Conservation (phyloP, 2,113 vertebrate species). For the Mustela nigripes region DNA sequence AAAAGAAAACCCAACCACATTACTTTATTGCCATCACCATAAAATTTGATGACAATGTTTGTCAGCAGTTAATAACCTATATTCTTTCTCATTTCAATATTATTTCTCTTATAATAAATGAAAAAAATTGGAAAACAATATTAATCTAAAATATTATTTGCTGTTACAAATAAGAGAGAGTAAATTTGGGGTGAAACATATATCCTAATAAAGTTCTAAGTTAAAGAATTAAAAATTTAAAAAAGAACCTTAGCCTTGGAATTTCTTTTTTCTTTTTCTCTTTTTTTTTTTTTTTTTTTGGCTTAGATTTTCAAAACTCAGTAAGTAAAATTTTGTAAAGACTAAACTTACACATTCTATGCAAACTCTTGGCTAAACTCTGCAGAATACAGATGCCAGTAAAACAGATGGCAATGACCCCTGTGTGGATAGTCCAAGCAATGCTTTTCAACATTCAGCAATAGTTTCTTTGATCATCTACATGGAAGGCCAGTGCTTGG, state of each 20-base stretch:
- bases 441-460: conserved; percentile 70
- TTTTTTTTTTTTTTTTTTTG: background rate
- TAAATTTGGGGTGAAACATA: conserved; percentile 29
- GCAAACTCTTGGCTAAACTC: conserved; percentile 55
- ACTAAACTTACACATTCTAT: conserved; percentile 55
- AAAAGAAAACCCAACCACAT: conserved; percentile 19
- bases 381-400: conserved; percentile 39
- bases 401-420: conserved; percentile 71
- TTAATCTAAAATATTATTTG: conserved; percentile 2
- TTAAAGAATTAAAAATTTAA: background rate
- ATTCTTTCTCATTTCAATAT: conserved; percentile 41
- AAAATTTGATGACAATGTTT: conserved; percentile 28
- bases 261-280: background rate
- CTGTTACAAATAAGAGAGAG: background rate
- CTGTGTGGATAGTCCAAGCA: conserved; percentile 48
- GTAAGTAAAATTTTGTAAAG: conserved; percentile 54
- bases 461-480: conserved; percentile 69
- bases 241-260: background rate
- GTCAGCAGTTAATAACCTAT: background rate
- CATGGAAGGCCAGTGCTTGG: conserved; percentile 49
- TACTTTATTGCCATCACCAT: background rate
- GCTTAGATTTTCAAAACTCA: conserved; percentile 43
- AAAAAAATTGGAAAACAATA: background rate
- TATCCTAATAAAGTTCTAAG: conserved; percentile 24
- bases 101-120: conserved; percentile 11